A percentile compares a stretch with the other conserved stretches of the same genome.
Conservation (phyloP, 1,140 invertebrate species). For the Euura lappo region DNA sequence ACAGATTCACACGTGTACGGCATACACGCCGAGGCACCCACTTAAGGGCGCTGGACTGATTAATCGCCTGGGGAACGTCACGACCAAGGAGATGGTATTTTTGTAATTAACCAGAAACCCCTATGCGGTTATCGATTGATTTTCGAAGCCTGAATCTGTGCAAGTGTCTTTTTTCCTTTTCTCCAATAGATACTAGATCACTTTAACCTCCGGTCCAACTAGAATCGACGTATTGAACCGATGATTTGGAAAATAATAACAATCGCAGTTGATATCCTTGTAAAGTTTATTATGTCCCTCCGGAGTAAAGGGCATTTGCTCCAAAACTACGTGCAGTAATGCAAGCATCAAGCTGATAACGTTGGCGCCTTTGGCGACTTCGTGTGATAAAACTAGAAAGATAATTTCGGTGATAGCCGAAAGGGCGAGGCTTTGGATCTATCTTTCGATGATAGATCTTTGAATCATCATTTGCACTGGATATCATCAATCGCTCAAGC, state of each 20-base stretch:
- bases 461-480: too few species aligned
- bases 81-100: background rate
- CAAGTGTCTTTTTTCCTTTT: too few species aligned
- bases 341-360: background rate
- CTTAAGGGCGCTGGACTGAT: background rate
- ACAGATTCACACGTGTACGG: background rate
- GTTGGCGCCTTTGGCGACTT: conserved; percentile 9
- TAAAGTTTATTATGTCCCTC: background rate
- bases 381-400: conserved; percentile 4
- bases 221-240: too few species aligned
- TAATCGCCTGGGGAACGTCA: background rate
- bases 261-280: too few species aligned
- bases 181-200: too few species aligned
- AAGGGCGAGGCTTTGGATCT: background rate
- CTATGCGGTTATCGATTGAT: background rate
- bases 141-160: background rate
- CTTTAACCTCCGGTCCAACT: too few species aligned
- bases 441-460: background rate
- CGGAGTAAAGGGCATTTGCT: background rate
- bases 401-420: background rate
- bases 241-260: too few species aligned
- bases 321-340: background rate
- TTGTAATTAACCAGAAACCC: background rate
- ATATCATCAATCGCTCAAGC: too few species aligned
- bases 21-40: background rate